A percentile compares a stretch with the other conserved stretches of the same genome.
These are phyloP conservation scores for Tangara arthus DNA, from an alignment of 2,797 vertebrate species.

Conservation along the genomic window DNA sequence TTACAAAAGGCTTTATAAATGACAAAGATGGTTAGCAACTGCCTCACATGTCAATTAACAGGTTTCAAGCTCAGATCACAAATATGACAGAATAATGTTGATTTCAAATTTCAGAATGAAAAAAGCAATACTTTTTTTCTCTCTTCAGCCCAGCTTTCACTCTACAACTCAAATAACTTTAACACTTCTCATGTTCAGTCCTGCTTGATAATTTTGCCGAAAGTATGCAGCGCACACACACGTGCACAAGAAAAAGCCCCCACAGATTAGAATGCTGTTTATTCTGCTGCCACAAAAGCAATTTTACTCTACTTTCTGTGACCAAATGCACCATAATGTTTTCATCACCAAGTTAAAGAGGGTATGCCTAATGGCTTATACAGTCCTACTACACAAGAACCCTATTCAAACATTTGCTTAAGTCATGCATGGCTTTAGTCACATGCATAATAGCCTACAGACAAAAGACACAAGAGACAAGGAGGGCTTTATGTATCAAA, in stretches of 20 bases:
- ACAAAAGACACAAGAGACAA: constrained; percentile 68
- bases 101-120: constrained; percentile 2
- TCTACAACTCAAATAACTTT: not conserved
- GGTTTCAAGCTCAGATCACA: not conserved
- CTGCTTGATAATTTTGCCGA: not conserved
- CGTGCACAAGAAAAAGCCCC: not conserved
- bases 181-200: not conserved
- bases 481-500: constrained; percentile 50
- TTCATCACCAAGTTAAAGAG: constrained; percentile 41
- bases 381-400: constrained; percentile 55
- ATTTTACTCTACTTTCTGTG: constrained; percentile 46
- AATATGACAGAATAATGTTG: not conserved
- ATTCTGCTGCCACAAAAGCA: constrained; percentile 44
- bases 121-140: not conserved
- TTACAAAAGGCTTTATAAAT: not conserved
- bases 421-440: constrained; percentile 60
- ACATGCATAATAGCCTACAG: constrained; percentile 46
- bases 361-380: constrained; percentile 42
- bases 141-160: not conserved
- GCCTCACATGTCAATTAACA: not conserved
- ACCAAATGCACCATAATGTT: constrained; percentile 54
- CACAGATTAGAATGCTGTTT: constrained; percentile 29
- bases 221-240: not conserved
- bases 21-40: not conserved
- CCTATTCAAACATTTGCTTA: constrained; percentile 69